Conservation (phyloP, 1,140 invertebrate species). For the Bilobella aurantiaca region DNA sequence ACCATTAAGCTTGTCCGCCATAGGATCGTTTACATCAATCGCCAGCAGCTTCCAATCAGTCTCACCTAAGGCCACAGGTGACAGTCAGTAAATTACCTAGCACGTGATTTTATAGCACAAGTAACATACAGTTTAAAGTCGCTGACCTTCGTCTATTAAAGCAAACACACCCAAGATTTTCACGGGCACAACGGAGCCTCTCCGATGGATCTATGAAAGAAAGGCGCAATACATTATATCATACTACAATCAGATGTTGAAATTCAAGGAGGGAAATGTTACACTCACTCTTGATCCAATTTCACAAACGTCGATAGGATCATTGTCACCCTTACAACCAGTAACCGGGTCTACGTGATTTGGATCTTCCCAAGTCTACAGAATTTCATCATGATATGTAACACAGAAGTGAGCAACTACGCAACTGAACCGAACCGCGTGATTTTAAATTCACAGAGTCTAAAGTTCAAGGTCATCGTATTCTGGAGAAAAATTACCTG, state of each 20-base stretch:
- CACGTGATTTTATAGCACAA: too few species aligned
- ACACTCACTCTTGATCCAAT: constrained; percentile 65
- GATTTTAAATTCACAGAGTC: too few species aligned
- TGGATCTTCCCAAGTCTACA: constrained; percentile 99
- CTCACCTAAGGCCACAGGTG: constrained; percentile 60
- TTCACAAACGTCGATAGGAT: constrained; percentile 97
- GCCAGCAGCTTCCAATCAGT: constrained; percentile 97
- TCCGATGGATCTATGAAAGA: constrained; percentile 64
- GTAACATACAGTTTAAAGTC: too few species aligned
- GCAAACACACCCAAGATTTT: constrained; percentile 84
- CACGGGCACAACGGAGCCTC: constrained; percentile 77
- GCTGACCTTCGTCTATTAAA: constrained; percentile 81
- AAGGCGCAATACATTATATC: too few species aligned
- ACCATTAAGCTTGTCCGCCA: constrained; percentile 75
- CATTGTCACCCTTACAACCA: constrained; percentile 88
- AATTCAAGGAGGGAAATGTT: too few species aligned
- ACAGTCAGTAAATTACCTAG: too few species aligned
- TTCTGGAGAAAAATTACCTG: too few species aligned
- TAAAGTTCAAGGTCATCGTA: too few species aligned
- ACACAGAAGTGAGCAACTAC: too few species aligned
- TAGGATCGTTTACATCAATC: constrained; percentile 83
- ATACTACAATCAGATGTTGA: too few species aligned
- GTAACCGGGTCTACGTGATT: constrained; percentile 77
- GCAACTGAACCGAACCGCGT: too few species aligned
- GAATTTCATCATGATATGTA: too few species aligned